Percentiles rank a stretch among this genome's conserved stretches.
These are phyloP conservation scores for Campoletis sonorensis DNA, from an alignment of 1,140 invertebrate genomes.

Conservation along the genomic window DNA sequence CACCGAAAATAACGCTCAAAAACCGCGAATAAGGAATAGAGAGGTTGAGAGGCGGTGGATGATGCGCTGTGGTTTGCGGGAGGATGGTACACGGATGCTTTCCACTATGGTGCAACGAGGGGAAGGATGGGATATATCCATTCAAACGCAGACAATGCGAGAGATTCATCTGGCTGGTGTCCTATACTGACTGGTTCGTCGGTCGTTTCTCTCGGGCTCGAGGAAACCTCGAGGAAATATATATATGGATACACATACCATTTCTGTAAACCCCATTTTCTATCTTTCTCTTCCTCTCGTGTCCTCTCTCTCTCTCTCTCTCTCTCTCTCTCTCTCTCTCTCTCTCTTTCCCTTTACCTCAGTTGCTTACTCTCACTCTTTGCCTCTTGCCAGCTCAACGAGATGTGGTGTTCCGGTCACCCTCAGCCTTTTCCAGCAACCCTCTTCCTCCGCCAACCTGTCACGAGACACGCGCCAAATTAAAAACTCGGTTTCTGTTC, in stretches of 20 bases:
- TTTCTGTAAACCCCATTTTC: slow-evolving; percentile 26
- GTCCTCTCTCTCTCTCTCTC: background rate
- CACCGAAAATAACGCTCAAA: slow-evolving; percentile 74
- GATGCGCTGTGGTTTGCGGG: slow-evolving; percentile 27
- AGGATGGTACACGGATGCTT: slow-evolving; percentile 17
- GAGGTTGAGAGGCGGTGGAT: slow-evolving; percentile 57
- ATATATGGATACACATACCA: background rate
- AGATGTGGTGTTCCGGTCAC: slow-evolving; percentile 19
- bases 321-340: background rate
- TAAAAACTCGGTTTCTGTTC: slow-evolving; percentile 74
- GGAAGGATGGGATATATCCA: slow-evolving; percentile 64
- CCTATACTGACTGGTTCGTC: slow-evolving; percentile 27
- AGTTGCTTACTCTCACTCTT: background rate
- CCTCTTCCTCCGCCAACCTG: slow-evolving; percentile 53
- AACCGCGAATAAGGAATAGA: slow-evolving; percentile 69
- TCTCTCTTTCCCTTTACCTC: background rate
- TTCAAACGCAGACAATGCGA: slow-evolving; percentile 75
- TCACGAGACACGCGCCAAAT: slow-evolving; percentile 75
- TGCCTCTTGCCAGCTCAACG: slow-evolving; percentile 29
- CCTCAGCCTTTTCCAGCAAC: slow-evolving; percentile 24
- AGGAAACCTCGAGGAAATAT: slow-evolving; percentile 34
- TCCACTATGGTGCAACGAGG: slow-evolving; percentile 7
- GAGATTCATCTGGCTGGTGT: slow-evolving; percentile 73
- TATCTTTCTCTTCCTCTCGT: slow-evolving; percentile 1
- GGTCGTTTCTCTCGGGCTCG: slow-evolving; percentile 39